Evolutionary conservation across 2,888 invertebrate species (phyloP), one percentile per base, ranked within the genome.

Genomic region (Ptychoptera contaminata): DNA sequence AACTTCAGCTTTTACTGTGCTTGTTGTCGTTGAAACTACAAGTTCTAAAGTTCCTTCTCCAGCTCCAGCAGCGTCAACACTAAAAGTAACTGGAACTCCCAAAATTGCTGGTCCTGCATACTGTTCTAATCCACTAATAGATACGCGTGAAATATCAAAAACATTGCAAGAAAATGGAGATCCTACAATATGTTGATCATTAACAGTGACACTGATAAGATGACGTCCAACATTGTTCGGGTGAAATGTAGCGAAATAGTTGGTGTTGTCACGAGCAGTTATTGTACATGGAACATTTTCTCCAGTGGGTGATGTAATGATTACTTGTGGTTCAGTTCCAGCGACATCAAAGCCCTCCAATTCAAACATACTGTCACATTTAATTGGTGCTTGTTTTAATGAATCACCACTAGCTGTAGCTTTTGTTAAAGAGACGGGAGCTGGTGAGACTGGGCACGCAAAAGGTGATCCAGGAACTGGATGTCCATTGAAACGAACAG

Each of bases 91-190:
- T 0, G 90, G 85, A 55, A 86, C 82, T 5, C 87, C 87, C 9
- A 90, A 73, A 0, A 61, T 60, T 2, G 63, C 60, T 0, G 65
- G 65, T 0, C 65, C 65, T 29, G 62, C 61, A 31, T 60, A 60
- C 42, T 66, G 65, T 61, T 82, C 79, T 30, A 81, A 57, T 2
- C 81, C 81, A 14, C 77, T 76, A 23, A 82, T 80, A 31, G 77
- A 67, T 11, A 86, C 87, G 50, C 86, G 77, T 1, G 82, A 77
- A 0, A 93, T 91, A 60, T 94, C 92, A 55, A 92, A 94, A 34
- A 92, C 88, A 61, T 93, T 91, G 63, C 93, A 93, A 15, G 83
- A 84, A 63, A 91, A 92, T 0, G 94, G 94, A 15, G 91, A 91
- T 2, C 92, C 92, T 47, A 81, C 82, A 3, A 93, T 82, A 43